phyloP scores from a whole-genome alignment of 2,113 vertebrate species.

The Choloepus hoffmanni region DNA sequence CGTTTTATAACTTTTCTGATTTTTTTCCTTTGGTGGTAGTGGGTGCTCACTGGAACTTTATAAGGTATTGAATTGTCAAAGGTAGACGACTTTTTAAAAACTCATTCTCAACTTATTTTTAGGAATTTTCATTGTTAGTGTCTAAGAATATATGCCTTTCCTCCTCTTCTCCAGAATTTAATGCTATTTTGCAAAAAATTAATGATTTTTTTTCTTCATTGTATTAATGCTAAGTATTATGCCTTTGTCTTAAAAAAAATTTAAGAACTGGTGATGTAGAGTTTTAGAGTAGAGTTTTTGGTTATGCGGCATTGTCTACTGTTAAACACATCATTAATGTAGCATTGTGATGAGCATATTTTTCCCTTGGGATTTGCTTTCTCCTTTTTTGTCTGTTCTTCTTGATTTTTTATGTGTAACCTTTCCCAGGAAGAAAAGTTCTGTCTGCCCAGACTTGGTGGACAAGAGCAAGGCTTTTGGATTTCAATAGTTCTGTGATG shows the following conservation, averaged over 20 bases:
- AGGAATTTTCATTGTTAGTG: background rate
- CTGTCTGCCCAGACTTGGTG: slow-evolving; percentile 5
- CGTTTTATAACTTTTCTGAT: background rate
- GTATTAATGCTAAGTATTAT: background rate
- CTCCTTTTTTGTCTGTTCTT: background rate
- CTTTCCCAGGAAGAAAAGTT: background rate
- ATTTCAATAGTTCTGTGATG: slow-evolving; percentile 30
- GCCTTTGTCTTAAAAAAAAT: background rate
- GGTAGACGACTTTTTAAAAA: slow-evolving; percentile 44
- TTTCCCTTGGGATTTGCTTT: background rate
- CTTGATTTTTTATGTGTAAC: background rate
- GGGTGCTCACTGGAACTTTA: background rate
- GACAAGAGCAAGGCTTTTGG: background rate
- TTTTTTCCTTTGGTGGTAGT: background rate
- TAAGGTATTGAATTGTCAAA: slow-evolving; percentile 31
- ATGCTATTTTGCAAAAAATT: slow-evolving; percentile 6
- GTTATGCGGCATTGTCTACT: background rate
- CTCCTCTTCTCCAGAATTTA: background rate
- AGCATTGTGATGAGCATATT: background rate
- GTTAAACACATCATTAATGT: background rate
- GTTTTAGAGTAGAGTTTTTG: slow-evolving; percentile 22
- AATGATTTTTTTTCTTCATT: background rate
- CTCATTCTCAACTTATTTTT: background rate
- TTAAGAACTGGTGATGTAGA: background rate
- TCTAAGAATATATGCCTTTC: background rate